Evolutionary conservation across 2,113 vertebrate species (phyloP).

Genomic region (Coryphaenoides rupestris): DNA sequence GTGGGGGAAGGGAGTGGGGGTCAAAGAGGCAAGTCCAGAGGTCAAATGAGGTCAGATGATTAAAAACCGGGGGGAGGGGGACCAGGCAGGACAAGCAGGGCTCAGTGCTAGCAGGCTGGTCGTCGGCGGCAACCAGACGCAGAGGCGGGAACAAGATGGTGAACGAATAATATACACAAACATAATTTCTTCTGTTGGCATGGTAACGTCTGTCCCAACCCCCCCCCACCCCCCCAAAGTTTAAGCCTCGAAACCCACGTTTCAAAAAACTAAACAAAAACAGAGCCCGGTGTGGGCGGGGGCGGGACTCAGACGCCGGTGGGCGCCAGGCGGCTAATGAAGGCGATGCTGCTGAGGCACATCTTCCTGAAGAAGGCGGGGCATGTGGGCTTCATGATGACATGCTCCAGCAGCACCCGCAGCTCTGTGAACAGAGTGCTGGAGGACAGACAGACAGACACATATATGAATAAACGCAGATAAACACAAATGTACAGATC

Average conservation of each 20-base stretch:
- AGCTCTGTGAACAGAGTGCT: constrained; percentile 95
- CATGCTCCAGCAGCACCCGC: constrained; percentile 90
- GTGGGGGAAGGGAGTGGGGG: neutral
- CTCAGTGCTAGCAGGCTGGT: constrained; percentile 57
- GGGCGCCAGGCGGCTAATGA: constrained; percentile 94
- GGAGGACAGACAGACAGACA: constrained; percentile 33
- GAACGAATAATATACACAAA: constrained; percentile 23
- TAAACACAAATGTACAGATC: too few relatives aligned
- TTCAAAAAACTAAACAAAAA: constrained; percentile 13
- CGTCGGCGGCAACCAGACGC: constrained; percentile 36
- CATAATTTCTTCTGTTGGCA: neutral
- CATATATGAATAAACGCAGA: too few relatives aligned
- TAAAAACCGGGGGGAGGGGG: constrained; percentile 20
- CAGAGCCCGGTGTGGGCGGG: neutral
- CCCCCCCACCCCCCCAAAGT: constrained; percentile 33
- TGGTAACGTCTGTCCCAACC: neutral
- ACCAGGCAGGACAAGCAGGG: neutral
- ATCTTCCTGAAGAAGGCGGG: constrained; percentile 92
- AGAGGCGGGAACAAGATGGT: constrained; percentile 50
- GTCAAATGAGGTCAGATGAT: constrained; percentile 47
- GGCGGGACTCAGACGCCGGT: constrained; percentile 79
- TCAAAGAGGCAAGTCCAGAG: neutral
- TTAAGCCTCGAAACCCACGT: constrained; percentile 29
- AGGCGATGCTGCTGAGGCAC: constrained; percentile 93
- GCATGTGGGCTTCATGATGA: constrained; percentile 94